These are phyloP conservation scores for Alligator mississippiensis DNA, from an alignment of 2,113 vertebrate genomes.

Conservation along the genomic window DNA sequence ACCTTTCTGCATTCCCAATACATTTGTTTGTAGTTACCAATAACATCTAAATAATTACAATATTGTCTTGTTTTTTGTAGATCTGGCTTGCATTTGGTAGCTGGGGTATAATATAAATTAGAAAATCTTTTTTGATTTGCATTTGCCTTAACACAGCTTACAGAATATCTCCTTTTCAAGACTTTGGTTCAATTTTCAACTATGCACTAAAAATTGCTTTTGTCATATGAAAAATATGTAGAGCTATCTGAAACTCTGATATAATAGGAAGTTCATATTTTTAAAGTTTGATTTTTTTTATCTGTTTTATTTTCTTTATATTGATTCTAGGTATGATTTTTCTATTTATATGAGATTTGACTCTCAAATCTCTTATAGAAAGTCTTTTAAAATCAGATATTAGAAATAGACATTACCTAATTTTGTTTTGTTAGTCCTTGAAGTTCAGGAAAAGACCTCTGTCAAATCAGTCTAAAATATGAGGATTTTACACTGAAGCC, in stretches of 20 bases:
- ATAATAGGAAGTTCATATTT: not conserved
- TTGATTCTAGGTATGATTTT: not conserved
- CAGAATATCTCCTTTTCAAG: not conserved
- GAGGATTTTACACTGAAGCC: not conserved
- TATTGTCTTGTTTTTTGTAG: not conserved
- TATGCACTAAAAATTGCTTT: not conserved
- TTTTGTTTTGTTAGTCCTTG: not conserved
- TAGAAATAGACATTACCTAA: not conserved
- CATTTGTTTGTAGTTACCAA: not conserved
- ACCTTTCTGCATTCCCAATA: not conserved
- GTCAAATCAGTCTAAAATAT: not conserved
- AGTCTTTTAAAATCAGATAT: not conserved
- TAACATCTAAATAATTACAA: not conserved
- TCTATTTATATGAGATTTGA: not conserved
- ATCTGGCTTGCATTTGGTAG: not conserved
- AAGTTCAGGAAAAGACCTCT: not conserved
- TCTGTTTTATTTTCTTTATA: not conserved
- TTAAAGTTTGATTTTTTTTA: not conserved
- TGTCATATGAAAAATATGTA: not conserved
- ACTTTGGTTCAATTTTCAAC: not conserved
- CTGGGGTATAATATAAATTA: not conserved
- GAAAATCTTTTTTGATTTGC: not conserved
- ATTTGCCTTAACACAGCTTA: conserved; percentile 11
- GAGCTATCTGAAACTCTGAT: not conserved
- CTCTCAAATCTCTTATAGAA: not conserved